Evolutionary conservation across 35 echinoderm and acorn worm species (phyloP).

Genomic region (Apostichopus californicus): DNA sequence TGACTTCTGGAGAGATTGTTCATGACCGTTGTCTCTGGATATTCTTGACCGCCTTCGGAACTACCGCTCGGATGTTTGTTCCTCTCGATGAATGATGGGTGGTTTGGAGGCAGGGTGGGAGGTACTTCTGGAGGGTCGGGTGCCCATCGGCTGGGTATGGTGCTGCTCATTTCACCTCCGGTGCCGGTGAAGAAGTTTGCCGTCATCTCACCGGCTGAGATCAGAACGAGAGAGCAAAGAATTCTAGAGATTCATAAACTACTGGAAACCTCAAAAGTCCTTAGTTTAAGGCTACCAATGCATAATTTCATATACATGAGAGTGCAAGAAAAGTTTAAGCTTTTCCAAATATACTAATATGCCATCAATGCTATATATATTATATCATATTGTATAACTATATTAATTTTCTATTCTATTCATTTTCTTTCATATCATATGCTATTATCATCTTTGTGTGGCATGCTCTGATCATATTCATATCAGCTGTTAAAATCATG

Average conservation of each 20-base stretch:
- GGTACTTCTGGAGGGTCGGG: constrained; percentile 1
- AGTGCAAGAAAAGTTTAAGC: neutral
- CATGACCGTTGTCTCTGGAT: constrained; percentile 21
- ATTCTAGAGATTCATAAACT: neutral
- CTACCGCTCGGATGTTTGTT: neutral
- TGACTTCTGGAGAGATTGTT: neutral
- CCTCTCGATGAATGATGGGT: constrained; percentile 22
- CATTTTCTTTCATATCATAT: too few relatives aligned
- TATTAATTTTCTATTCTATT: too few relatives aligned
- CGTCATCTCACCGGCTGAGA: neutral
- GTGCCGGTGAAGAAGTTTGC: constrained; percentile 20
- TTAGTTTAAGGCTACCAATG: too few relatives aligned
- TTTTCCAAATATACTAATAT: too few relatives aligned
- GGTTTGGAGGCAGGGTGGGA: constrained; percentile 17
- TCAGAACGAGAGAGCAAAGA: neutral
- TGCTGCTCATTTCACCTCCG: neutral
- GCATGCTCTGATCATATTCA: too few relatives aligned
- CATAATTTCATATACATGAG: too few relatives aligned
- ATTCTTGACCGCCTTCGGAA: neutral
- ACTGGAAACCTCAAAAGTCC: too few relatives aligned
- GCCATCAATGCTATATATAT: too few relatives aligned
- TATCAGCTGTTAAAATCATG: too few relatives aligned
- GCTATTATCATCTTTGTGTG: too few relatives aligned
- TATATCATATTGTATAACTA: too few relatives aligned
- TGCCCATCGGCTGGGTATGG: constrained; percentile 13